Evolutionary conservation across 2,888 invertebrate genomes (phyloP).

Genomic region (Ephialtes manifestator): DNA sequence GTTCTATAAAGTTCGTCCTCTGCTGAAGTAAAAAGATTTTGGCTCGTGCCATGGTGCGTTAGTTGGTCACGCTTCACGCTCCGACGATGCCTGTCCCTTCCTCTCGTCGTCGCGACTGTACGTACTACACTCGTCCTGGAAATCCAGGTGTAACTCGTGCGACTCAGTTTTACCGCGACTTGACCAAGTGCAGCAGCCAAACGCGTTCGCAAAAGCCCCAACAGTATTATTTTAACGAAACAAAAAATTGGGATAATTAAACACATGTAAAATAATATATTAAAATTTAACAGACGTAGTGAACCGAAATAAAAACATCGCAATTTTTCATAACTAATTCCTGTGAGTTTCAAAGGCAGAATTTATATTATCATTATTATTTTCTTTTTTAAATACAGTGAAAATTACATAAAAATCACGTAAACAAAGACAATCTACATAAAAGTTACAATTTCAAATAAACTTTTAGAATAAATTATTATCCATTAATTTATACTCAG

Average conservation of each 20-base stretch:
- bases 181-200: slow-evolving; percentile 59
- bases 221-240: neutral
- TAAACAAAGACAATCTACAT: too few species aligned
- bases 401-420: too few species aligned
- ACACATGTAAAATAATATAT: neutral
- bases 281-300: neutral
- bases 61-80: slow-evolving; percentile 85
- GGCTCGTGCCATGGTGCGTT: slow-evolving; percentile 83
- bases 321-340: neutral
- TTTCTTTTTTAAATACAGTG: neutral
- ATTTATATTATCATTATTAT: neutral
- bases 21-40: slow-evolving; percentile 78
- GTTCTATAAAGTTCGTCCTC: slow-evolving; percentile 46
- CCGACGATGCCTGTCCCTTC: slow-evolving; percentile 85
- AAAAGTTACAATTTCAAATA: too few species aligned
- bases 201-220: slow-evolving; percentile 51
- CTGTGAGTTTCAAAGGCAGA: neutral
- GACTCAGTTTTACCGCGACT: slow-evolving; percentile 78
- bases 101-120: slow-evolving; percentile 71
- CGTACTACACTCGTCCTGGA: slow-evolving; percentile 77
- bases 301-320: neutral
- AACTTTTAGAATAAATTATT: too few species aligned
- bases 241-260: neutral
- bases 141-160: slow-evolving; percentile 77
- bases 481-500: too few species aligned